phyloP scores from a whole-genome alignment of 2,797 vertebrate species.

The Scolopax bukidnonensis region DNA sequence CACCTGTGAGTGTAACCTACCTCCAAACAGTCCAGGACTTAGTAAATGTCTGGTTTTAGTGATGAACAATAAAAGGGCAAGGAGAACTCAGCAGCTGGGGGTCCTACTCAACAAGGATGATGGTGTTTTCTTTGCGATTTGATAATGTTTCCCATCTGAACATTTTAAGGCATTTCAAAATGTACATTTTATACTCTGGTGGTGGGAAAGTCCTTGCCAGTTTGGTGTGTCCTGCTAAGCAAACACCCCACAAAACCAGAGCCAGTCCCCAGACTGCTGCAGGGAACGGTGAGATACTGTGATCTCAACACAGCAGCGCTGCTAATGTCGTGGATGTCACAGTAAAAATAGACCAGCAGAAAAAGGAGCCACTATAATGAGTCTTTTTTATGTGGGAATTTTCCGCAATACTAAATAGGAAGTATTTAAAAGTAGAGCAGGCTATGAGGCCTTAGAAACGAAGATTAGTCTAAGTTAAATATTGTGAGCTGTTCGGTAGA shows the following conservation, averaged over 20 bases:
- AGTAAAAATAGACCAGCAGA: neutral
- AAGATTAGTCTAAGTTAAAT: neutral
- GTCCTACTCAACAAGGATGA: neutral
- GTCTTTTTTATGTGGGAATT: neutral
- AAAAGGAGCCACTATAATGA: neutral
- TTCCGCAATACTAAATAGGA: neutral
- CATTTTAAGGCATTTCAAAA: neutral
- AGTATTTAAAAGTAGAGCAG: neutral
- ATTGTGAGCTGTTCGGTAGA: neutral
- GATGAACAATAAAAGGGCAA: neutral
- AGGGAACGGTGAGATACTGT: neutral
- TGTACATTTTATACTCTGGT: accelerated
- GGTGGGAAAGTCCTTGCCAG: neutral
- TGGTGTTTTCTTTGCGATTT: neutral
- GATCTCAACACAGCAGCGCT: neutral
- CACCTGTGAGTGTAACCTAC: neutral
- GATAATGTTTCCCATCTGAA: neutral
- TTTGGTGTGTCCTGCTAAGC: neutral
- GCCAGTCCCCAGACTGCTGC: neutral
- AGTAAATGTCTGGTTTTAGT: neutral
- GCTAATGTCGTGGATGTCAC: accelerated
- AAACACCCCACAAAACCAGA: neutral
- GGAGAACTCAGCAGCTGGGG: neutral
- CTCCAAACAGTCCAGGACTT: neutral
- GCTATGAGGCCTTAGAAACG: neutral